A percentile compares a stretch with the other conserved stretches of the same genome.
These are phyloP conservation scores for Girardinichthys multiradiatus DNA, from an alignment of 2,113 vertebrate species.

Conservation along the genomic window DNA sequence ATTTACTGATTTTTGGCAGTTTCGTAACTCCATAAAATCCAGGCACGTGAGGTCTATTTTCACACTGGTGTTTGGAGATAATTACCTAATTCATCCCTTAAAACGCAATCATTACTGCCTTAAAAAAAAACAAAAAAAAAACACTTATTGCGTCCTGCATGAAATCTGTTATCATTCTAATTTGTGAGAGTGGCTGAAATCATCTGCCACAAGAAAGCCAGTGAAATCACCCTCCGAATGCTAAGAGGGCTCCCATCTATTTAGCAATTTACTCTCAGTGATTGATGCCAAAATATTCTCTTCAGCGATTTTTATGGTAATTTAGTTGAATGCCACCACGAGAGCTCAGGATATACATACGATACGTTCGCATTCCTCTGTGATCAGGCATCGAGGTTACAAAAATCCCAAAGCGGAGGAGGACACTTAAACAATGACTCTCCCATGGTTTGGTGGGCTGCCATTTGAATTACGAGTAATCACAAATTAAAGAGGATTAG, in stretches of 20 bases:
- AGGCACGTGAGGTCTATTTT: constrained; percentile 26
- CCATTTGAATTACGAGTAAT: constrained; percentile 72
- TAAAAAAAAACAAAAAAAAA: constrained; percentile 37
- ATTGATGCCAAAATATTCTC: constrained; percentile 71
- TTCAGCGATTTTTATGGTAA: constrained; percentile 67
- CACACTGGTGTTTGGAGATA: constrained; percentile 55
- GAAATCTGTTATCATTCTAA: constrained; percentile 66
- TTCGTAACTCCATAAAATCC: neutral
- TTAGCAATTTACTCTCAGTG: constrained; percentile 61
- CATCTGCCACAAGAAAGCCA: constrained; percentile 62
- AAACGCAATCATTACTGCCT: constrained; percentile 68
- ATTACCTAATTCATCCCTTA: constrained; percentile 61
- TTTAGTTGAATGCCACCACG: constrained; percentile 62
- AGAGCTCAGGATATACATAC: constrained; percentile 56
- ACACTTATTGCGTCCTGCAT: constrained; percentile 57
- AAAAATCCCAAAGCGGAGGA: constrained; percentile 30
- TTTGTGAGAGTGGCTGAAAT: constrained; percentile 64
- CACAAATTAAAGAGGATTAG: constrained; percentile 74
- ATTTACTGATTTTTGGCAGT: neutral
- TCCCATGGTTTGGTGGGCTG: constrained; percentile 63
- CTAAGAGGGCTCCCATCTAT: constrained; percentile 63
- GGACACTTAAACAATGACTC: constrained; percentile 65
- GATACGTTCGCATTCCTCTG: constrained; percentile 48
- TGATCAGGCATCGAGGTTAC: constrained; percentile 59
- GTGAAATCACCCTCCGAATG: constrained; percentile 61